phyloP scores from a whole-genome alignment of 2,797 vertebrate genomes.

The Pachyuromys duprasi region DNA sequence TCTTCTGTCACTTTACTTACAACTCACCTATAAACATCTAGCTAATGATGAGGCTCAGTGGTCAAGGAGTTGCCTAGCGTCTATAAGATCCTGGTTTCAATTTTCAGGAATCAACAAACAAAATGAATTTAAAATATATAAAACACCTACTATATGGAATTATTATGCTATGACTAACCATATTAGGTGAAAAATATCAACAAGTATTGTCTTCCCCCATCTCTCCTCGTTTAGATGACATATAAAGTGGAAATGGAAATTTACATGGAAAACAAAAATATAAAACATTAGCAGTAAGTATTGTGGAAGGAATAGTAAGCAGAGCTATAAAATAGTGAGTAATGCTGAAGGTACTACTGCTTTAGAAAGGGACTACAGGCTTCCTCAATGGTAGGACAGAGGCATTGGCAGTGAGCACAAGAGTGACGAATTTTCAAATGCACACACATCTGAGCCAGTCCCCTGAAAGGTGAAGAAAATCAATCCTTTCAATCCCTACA shows the following conservation, averaged over 20 bases:
- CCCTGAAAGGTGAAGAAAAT: conserved; percentile 22
- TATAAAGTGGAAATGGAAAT: background rate
- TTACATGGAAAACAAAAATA: background rate
- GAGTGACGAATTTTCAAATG: fast-evolving
- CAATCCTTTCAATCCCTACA: background rate
- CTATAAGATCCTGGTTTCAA: background rate
- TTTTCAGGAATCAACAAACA: background rate
- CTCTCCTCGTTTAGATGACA: background rate
- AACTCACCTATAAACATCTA: background rate
- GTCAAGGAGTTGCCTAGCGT: fast-evolving
- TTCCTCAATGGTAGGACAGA: background rate
- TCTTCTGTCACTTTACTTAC: background rate
- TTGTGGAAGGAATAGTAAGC: background rate
- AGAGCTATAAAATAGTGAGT: fast-evolving
- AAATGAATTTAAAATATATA: background rate
- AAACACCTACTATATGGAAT: background rate
- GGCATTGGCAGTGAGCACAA: background rate
- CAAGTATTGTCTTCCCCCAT: background rate
- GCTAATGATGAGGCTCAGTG: background rate
- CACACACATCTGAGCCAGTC: background rate
- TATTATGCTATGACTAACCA: background rate
- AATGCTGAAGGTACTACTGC: fast-evolving
- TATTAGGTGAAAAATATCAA: background rate
- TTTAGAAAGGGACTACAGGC: background rate
- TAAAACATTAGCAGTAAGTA: background rate